phyloP scores from a whole-genome alignment of 2,888 invertebrate species.

The Agrotis puta region DNA sequence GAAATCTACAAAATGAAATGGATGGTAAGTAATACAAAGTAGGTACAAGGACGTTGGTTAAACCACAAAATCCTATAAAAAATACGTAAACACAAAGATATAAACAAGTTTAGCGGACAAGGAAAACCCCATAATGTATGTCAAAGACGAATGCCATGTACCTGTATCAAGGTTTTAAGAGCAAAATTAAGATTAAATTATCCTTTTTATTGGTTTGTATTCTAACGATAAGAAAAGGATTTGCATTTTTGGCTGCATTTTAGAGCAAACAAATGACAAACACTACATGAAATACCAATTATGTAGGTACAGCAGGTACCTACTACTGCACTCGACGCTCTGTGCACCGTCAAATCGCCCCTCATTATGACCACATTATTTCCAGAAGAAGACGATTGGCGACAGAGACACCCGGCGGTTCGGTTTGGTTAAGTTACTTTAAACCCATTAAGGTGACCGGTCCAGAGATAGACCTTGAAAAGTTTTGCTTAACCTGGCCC shows the following conservation, averaged over 20 bases:
- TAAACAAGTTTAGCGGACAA: slow-evolving; percentile 28
- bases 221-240: background rate
- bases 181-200: slow-evolving; percentile 1
- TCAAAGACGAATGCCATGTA: slow-evolving; percentile 40
- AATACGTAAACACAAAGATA: background rate
- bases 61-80: background rate
- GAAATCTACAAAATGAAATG: background rate
- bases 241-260: background rate
- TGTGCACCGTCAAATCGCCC: too few relatives aligned
- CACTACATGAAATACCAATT: slow-evolving; percentile 17
- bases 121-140: slow-evolving; percentile 42
- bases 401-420: too few relatives aligned
- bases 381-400: too few relatives aligned
- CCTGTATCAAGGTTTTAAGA: slow-evolving; percentile 1
- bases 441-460: too few relatives aligned
- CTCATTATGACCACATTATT: too few relatives aligned
- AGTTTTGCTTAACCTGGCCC: too few relatives aligned
- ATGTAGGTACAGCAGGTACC: background rate
- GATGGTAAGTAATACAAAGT: background rate
- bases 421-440: too few relatives aligned
- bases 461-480: too few relatives aligned
- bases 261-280: background rate
- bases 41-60: background rate
- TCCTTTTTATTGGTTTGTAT: background rate
- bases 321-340: too few relatives aligned